Conservation (phyloP, 2,888 invertebrate species). For the Xestia rhomboidea region DNA sequence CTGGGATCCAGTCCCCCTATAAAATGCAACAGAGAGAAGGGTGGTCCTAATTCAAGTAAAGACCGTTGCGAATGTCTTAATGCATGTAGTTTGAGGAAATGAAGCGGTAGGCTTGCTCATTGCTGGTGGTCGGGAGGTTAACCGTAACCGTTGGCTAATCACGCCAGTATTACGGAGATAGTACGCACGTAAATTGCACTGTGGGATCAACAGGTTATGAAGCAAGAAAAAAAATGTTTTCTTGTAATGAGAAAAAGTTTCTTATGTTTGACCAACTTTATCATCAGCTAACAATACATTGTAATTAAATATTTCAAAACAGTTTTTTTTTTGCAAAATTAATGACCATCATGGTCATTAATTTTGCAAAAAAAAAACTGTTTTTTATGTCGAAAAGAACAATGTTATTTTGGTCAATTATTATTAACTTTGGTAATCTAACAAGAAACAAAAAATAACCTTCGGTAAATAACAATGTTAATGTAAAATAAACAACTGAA, state of each 20-base stretch:
- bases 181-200: constrained; percentile 68
- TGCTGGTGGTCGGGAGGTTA: constrained; percentile 68
- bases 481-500: background rate
- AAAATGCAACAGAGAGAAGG: constrained; percentile 18
- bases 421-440: constrained; percentile 1
- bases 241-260: background rate
- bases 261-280: background rate
- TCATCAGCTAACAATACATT: background rate
- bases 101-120: constrained; percentile 54
- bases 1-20: constrained; percentile 1
- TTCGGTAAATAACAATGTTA: constrained; percentile 11
- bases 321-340: too few relatives aligned
- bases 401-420: constrained; percentile 17
- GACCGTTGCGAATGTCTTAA: constrained; percentile 58
- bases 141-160: constrained; percentile 68
- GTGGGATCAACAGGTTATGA: constrained; percentile 59
- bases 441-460: constrained; percentile 29
- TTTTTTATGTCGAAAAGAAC: constrained; percentile 3
- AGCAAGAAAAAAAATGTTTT: background rate
- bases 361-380: constrained; percentile 9
- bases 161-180: constrained; percentile 70
- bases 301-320: constrained; percentile 23
- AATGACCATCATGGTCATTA: constrained; percentile 17
- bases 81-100: constrained; percentile 68
- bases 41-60: constrained; percentile 31